Evolutionary conservation across 2,888 invertebrate genomes (phyloP), one percentile per base, ranked within the genome.

Genomic region (Auanema freiburgensis): DNA sequence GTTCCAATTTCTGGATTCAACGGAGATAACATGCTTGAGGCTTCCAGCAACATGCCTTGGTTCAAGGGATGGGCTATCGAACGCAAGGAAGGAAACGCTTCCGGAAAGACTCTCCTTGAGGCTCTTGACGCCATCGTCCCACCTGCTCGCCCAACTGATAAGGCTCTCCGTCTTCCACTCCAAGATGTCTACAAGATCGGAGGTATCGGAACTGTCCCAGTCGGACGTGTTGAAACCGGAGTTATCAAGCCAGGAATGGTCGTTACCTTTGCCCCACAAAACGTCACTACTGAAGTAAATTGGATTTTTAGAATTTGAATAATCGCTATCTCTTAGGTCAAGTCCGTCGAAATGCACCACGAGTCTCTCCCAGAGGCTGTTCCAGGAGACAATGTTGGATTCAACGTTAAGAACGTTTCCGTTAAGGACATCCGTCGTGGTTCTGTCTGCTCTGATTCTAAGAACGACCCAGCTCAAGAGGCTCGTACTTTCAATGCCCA

Each of bases 171-270:
- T 89, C 91, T 98, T 85, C 97, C 98, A 84, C 91, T 98, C 72
- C 97, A 97, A 88, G 97, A 98, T 87, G 98, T 98, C 69, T 98
- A 98, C 92, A 98, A 98, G 90, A 97, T 98, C 86, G 98, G 97
- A 84, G 96, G 97, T 90, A 97, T 97, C 86, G 97, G 98, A 88
- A 98, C 98, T 86, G 98, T 98, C 88, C 98, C 98, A 83, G 97
- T 98, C 65, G 98, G 98, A 86, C 90, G 98, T 89, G 97, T 98
- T 60, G 98, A 98, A 69, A 98, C 98, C 86, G 98, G 98, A 87
- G 87, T 95, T 70, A 87, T 95, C 84, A 95, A 96, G 87, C 95
- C 95, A 59, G 95, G 95, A 86, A 84, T 83, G 89, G 90, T 98
- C 74, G 96, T 98, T 65, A 94, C 93, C n/a, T 98, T 98, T 83